Percentiles rank a stretch among this genome's conserved stretches.
phyloP scores from a whole-genome alignment of 1,140 invertebrate species.

The Tetragnatha versicolor region DNA sequence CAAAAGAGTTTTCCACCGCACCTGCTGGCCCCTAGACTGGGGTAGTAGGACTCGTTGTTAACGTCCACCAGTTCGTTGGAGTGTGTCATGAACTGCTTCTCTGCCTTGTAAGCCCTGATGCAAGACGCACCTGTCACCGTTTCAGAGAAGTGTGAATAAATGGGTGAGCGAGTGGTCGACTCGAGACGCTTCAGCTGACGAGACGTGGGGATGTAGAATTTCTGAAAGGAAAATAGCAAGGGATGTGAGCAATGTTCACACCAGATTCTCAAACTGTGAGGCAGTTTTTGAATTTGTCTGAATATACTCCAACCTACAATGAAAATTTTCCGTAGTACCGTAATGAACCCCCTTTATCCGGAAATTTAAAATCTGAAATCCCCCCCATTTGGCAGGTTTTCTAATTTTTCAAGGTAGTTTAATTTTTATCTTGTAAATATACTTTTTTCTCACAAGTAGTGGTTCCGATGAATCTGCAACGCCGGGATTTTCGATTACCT shows the following conservation, averaged over 20 bases:
- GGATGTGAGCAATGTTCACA: background rate
- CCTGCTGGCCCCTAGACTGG: conserved; percentile 59
- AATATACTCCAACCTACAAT: no score
- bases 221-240: conserved; percentile 68
- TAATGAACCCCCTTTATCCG: no score
- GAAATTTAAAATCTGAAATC: no score
- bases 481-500: no score
- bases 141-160: conserved; percentile 98
- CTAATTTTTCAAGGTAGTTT: no score
- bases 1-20: conserved; percentile 19
- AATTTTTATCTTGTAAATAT: no score
- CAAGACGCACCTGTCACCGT: conserved; percentile 74
- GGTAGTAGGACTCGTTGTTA: conserved; percentile 66
- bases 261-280: no score
- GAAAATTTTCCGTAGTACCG: no score
- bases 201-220: conserved; percentile 93
- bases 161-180: conserved; percentile 95
- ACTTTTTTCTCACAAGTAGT: no score
- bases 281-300: no score
- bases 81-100: conserved; percentile 60
- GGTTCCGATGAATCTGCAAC: no score
- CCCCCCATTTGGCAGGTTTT: no score
- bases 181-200: conserved; percentile 94
- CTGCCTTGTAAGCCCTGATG: conserved; percentile 66
- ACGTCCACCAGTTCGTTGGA: conserved; percentile 67